phyloP scores from a whole-genome alignment of 2,113 vertebrate species.

The Pterophyllum scalare region DNA sequence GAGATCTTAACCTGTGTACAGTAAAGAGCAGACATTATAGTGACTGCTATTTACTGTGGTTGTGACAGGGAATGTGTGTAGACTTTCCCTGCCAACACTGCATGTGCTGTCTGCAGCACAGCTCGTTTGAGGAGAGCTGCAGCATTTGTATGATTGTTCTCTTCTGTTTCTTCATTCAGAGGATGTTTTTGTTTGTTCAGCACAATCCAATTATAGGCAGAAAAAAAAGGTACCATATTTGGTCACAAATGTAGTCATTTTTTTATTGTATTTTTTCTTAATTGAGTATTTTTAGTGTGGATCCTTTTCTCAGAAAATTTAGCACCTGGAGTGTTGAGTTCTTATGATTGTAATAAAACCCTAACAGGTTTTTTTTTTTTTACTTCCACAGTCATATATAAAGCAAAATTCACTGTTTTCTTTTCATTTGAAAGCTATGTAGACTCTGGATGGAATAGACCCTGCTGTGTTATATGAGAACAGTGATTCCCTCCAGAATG shows the following conservation, averaged over 20 bases:
- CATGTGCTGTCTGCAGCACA: not conserved
- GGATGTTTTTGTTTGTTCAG: constrained; percentile 25
- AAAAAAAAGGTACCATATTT: too few relatives aligned
- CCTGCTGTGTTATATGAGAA: constrained; percentile 9
- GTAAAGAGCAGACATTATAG: constrained; percentile 7
- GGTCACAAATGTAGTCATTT: not conserved
- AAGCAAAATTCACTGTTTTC: not conserved
- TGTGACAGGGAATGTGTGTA: not conserved
- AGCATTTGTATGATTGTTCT: not conserved
- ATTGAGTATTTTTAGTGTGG: not conserved
- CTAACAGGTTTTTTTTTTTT: not conserved
- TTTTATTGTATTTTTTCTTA: too few relatives aligned
- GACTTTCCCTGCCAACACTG: not conserved
- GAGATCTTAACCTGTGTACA: constrained; percentile 8
- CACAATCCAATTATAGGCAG: not conserved
- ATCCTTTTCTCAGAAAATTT: not conserved
- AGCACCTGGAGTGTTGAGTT: not conserved
- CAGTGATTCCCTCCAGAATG: constrained; percentile 13
- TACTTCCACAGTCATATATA: not conserved
- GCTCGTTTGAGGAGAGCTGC: not conserved
- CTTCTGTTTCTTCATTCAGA: not conserved
- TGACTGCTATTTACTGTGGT: not conserved
- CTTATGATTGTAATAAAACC: not conserved
- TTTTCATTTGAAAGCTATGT: not conserved
- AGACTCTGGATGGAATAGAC: not conserved